These are phyloP conservation scores for Sinella curviseta DNA, from an alignment of 1,140 invertebrate genomes.

Conservation along the genomic window DNA sequence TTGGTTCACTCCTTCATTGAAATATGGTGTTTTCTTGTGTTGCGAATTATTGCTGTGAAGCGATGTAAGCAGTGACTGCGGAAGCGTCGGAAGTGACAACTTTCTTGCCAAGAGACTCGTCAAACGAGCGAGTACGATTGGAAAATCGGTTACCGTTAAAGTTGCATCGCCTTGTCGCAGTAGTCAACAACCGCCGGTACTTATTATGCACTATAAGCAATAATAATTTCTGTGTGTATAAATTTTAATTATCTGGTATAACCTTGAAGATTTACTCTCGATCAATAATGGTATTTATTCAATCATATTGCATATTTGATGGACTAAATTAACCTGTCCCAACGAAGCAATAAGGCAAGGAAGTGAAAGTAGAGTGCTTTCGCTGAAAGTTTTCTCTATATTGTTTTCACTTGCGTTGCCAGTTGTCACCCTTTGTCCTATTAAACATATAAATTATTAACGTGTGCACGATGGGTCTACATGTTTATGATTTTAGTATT, in stretches of 20 bases:
- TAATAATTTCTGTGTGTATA: not conserved
- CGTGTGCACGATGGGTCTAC: no score
- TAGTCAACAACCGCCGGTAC: not conserved
- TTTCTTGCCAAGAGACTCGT: conserved; percentile 7
- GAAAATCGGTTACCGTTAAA: conserved; percentile 26
- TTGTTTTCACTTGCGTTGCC: no score
- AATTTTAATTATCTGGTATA: not conserved
- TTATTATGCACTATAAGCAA: not conserved
- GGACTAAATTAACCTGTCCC: no score
- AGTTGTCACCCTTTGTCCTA: no score
- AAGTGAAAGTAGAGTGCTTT: no score
- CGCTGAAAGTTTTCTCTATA: no score
- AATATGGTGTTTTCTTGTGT: not conserved
- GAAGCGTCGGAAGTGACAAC: conserved; percentile 34
- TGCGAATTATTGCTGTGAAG: conserved; percentile 2
- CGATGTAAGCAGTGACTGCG: conserved; percentile 38
- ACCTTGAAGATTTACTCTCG: not conserved
- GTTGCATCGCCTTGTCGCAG: not conserved
- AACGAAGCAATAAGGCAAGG: no score
- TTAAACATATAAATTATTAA: no score
- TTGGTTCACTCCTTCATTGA: not conserved
- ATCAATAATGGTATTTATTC: no score
- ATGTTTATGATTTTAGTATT: no score
- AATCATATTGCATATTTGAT: no score
- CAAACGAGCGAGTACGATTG: not conserved